phyloP scores from a whole-genome alignment of 2,888 invertebrate species.

The Dyspetes luteomarginatus region DNA sequence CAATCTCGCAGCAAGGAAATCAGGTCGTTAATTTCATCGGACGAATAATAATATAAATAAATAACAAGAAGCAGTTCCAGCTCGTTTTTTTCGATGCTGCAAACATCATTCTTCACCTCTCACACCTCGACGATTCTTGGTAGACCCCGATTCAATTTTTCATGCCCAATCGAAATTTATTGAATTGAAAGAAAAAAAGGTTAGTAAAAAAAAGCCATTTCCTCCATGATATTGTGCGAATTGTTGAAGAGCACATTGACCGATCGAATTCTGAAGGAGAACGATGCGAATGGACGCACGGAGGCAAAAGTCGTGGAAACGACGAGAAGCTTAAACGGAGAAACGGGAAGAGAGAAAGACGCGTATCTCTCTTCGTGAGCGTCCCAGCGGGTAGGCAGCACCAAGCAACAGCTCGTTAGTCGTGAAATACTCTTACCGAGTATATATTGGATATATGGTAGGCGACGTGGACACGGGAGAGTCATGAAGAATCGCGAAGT shows the following conservation, averaged over 20 bases:
- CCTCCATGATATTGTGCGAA: slow-evolving; percentile 12
- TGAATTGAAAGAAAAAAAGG: slow-evolving; percentile 37
- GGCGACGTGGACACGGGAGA: slow-evolving; percentile 11
- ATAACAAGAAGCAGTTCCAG: slow-evolving; percentile 43
- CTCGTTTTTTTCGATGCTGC: neutral
- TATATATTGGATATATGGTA: slow-evolving; percentile 59
- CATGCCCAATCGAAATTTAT: neutral
- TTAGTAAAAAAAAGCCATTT: slow-evolving; percentile 39
- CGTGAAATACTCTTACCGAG: slow-evolving; percentile 63
- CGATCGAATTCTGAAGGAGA: slow-evolving; percentile 59
- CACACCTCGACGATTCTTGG: neutral
- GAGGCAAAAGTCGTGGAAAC: slow-evolving; percentile 28
- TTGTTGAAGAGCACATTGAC: slow-evolving; percentile 37
- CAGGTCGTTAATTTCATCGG: slow-evolving; percentile 73
- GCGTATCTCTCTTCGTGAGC: slow-evolving; percentile 43
- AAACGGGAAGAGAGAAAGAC: slow-evolving; percentile 61
- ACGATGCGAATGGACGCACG: slow-evolving; percentile 20
- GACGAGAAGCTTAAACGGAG: slow-evolving; percentile 52
- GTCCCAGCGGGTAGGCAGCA: slow-evolving; percentile 66
- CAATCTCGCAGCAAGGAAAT: slow-evolving; percentile 77
- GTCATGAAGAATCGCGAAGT: slow-evolving; percentile 35
- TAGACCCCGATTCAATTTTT: neutral
- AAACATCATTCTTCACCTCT: neutral
- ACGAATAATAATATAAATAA: slow-evolving; percentile 57
- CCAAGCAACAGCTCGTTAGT: slow-evolving; percentile 70